Evolutionary conservation across 2,797 vertebrate species (phyloP).

Genomic region (Tragelaphus eurycerus): DNA sequence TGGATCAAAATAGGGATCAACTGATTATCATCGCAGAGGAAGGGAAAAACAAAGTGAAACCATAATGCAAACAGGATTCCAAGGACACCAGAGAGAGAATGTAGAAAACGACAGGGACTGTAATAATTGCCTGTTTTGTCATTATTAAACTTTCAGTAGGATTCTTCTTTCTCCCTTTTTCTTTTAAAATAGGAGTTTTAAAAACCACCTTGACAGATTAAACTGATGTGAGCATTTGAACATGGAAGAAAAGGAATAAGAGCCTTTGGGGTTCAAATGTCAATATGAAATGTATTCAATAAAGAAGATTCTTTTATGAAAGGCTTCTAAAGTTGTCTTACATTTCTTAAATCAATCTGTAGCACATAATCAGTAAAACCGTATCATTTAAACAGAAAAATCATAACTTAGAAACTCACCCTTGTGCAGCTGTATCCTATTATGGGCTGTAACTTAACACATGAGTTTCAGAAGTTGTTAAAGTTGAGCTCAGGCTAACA

Average conservation of each 20-base stretch:
- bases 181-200: conserved; percentile 71
- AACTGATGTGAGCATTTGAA: conserved; percentile 65
- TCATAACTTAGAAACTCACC: conserved; percentile 77
- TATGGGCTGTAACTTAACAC: conserved; percentile 82
- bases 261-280: conserved; percentile 75
- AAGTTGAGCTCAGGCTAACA: conserved; percentile 76
- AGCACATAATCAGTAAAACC: conserved; percentile 83
- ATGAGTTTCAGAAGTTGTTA: conserved; percentile 80
- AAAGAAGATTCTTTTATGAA: conserved; percentile 81
- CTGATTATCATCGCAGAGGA: conserved; percentile 18
- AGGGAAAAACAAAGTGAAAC: background rate
- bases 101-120: background rate
- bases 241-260: conserved; percentile 68
- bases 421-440: conserved; percentile 81
- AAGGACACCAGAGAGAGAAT: conserved; percentile 11
- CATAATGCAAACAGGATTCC: conserved; percentile 49
- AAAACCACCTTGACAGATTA: conserved; percentile 60
- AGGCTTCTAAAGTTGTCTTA: conserved; percentile 82
- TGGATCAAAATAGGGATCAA: conserved; percentile 54
- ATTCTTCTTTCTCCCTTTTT: background rate
- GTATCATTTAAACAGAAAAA: conserved; percentile 83
- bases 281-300: conserved; percentile 79
- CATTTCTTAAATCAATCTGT: conserved; percentile 84
- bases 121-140: conserved; percentile 39
- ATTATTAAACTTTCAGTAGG: conserved; percentile 54